phyloP scores from a whole-genome alignment of 2,888 invertebrate species.

The Poecilus cupreus region DNA sequence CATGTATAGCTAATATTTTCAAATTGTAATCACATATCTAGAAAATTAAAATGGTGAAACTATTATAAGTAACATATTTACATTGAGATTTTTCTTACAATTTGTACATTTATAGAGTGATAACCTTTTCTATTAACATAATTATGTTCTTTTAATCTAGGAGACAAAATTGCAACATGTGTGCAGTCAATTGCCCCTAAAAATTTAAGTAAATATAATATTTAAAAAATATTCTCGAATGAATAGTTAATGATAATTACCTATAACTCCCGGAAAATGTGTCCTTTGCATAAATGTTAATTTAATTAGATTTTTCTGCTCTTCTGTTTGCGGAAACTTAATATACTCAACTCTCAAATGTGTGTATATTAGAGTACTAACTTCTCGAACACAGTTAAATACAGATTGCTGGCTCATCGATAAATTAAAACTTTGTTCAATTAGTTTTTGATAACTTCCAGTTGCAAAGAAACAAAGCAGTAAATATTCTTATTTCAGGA shows the following conservation, averaged over 20 bases:
- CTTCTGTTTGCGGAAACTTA: neutral
- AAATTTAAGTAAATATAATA: no score
- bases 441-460: neutral
- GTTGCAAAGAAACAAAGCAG: neutral
- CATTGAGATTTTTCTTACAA: conserved; percentile 30
- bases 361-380: neutral
- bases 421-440: neutral
- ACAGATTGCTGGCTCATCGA: neutral
- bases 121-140: conserved; percentile 58
- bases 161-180: conserved; percentile 57
- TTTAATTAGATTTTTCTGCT: neutral
- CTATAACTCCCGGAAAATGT: no score
- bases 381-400: neutral
- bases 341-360: neutral
- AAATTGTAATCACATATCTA: conserved; percentile 64
- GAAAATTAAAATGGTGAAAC: no score
- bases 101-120: conserved; percentile 58
- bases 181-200: conserved; percentile 59
- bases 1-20: conserved; percentile 63
- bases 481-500: no score
- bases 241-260: no score
- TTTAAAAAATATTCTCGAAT: no score
- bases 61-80: neutral
- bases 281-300: neutral
- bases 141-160: conserved; percentile 43